Base-by-base conservation (phyloP, 2,888 invertebrate species). In the Zelleria hepariella region DNA sequence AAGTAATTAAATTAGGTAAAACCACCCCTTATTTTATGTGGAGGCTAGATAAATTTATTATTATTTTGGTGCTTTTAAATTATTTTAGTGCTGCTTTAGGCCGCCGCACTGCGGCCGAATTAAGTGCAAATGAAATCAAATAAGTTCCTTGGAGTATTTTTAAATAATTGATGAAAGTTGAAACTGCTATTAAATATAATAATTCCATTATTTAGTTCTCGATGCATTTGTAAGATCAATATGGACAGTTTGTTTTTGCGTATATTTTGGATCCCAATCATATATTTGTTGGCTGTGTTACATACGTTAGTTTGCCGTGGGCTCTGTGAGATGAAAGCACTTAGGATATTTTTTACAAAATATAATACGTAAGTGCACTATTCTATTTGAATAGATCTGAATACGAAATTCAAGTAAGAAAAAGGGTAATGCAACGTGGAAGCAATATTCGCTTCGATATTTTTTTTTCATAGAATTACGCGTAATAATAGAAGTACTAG, bases 361-460 rank as follows among this genome's bases (percentile, higher is more conserved):
- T 25, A 25, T n/a, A 55, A 55, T 55, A 55, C 55, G 26, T 55
- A 55, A 32, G 32, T 32, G 55, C 55, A 55, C 55, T 8, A 24
- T 55, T 21, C 7, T 55, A 55, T 55, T 23, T 18, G 47, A 68
- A 72, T 73, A 77, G 78, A 79, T 80, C 78, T 79, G 78, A 77
- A 68, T 68, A 32, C 55, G n/a, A 27, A 55, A 55, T 55, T 55
- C 1, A 27, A 53, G 32, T 26, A 66, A 68, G 68, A 66, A 67
- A 64, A 66, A 72, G 70, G 71, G 59, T 61, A 65, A 69, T 66
- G 68, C 63, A 73, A 73, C 68, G 59, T 61, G 60, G 75, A 69
- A 75, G 76, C 77, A 75, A 73, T 76, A 73, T 71, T 51, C 51
- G 77, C 77, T 78, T 77, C 72, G 62, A 66, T 68, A 65, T 69